A percentile compares a stretch with the other conserved stretches of the same genome.
Evolutionary conservation across 2,113 vertebrate genomes (phyloP).

Genomic region (Salvelinus alpinus): DNA sequence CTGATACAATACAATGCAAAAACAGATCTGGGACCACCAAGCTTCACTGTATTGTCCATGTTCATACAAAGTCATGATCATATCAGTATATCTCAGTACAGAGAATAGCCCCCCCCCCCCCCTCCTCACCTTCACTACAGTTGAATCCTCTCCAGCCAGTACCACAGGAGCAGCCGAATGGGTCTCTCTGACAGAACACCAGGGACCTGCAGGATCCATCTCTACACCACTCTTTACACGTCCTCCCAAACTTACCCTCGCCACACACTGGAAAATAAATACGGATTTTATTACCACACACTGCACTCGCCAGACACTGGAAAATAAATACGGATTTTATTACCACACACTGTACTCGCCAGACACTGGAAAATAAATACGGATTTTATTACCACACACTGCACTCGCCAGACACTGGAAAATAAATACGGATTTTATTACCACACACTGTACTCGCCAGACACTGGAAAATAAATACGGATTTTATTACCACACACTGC

Average conservation of each 20-base stretch:
- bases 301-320: slow-evolving; percentile 79
- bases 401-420: slow-evolving; percentile 77
- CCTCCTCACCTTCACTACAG: slow-evolving; percentile 77
- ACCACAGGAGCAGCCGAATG: slow-evolving; percentile 86
- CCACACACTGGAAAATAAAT: slow-evolving; percentile 73
- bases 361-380: slow-evolving; percentile 70
- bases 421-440: not conserved
- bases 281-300: slow-evolving; percentile 44
- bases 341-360: slow-evolving; percentile 72
- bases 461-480: too few relatives aligned
- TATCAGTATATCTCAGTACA: too few relatives aligned
- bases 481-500: too few relatives aligned
- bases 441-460: too few relatives aligned
- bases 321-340: not conserved
- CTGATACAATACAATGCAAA: too few relatives aligned
- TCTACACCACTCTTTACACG: slow-evolving; percentile 80
- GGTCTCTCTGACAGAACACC: slow-evolving; percentile 84
- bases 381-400: slow-evolving; percentile 51
- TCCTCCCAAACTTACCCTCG: slow-evolving; percentile 79
- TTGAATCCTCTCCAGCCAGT: slow-evolving; percentile 83
- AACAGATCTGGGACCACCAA: too few relatives aligned
- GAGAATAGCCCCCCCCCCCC: slow-evolving; percentile 73
- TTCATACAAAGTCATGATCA: slow-evolving; percentile 33
- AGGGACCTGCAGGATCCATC: slow-evolving; percentile 76
- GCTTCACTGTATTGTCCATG: slow-evolving; percentile 70